Evolutionary conservation across 2,888 invertebrate species (phyloP).

Genomic region (Epinotia brunnichana): DNA sequence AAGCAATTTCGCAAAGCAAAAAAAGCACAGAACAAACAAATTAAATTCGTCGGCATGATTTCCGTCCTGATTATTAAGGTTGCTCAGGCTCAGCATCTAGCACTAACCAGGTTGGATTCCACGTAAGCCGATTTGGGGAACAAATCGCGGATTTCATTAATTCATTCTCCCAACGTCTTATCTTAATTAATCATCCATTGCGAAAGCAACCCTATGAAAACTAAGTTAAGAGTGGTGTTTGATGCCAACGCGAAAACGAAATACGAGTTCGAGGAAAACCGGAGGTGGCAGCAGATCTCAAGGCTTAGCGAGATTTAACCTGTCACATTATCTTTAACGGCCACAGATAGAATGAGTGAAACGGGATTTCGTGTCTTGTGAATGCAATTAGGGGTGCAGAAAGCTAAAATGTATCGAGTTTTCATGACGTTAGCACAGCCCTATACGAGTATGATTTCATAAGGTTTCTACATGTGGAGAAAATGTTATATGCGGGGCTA

Average conservation of each 20-base stretch:
- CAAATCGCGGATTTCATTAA: conserved; percentile 37
- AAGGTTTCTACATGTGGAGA: no score
- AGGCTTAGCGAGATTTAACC: conserved; percentile 34
- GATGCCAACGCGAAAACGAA: neutral
- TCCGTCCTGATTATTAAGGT: conserved; percentile 22
- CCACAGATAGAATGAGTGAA: conserved; percentile 33
- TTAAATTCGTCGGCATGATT: neutral
- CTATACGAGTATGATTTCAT: no score
- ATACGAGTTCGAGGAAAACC: neutral
- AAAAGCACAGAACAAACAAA: conserved; percentile 3
- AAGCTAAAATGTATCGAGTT: conserved; percentile 16
- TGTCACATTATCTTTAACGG: conserved; percentile 41
- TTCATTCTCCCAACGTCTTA: neutral
- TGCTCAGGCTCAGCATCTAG: conserved; percentile 29
- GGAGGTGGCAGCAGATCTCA: conserved; percentile 20
- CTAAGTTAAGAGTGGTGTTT: neutral
- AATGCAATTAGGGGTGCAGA: conserved; percentile 21
- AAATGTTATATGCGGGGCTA: no score
- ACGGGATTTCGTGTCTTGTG: conserved; percentile 10
- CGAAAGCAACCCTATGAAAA: neutral
- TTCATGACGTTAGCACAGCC: neutral
- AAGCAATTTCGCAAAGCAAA: neutral
- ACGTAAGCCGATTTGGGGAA: conserved; percentile 41
- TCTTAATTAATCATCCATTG: neutral
- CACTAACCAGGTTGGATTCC: conserved; percentile 35